Percentiles rank a stretch among this genome's conserved stretches.
Evolutionary conservation across 2,113 vertebrate genomes (phyloP).

Genomic region (Laterallus jamaicensis): DNA sequence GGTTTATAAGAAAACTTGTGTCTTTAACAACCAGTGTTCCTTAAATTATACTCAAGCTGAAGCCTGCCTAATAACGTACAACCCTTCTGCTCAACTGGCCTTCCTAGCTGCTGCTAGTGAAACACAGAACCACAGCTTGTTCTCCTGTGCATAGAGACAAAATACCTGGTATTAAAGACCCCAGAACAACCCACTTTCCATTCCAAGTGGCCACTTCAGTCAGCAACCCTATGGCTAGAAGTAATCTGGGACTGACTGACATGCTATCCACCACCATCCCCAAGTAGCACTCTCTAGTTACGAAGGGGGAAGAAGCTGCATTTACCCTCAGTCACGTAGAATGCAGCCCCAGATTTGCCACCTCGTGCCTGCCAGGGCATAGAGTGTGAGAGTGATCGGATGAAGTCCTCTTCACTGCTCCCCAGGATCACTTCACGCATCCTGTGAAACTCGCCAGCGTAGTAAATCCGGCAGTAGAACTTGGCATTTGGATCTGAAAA

Average conservation of each 20-base stretch:
- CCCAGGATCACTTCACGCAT: conserved; percentile 96
- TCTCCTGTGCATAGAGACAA: not conserved
- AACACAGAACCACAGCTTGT: not conserved
- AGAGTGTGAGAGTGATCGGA: conserved; percentile 94
- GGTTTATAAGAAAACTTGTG: not conserved
- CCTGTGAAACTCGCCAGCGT: conserved; percentile 94
- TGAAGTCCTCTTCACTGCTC: conserved; percentile 92
- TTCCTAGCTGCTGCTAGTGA: not conserved
- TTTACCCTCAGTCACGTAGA: conserved; percentile 95
- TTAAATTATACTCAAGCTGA: not conserved
- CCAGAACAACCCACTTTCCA: not conserved
- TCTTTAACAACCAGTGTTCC: not conserved
- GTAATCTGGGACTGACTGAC: not conserved
- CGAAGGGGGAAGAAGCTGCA: not conserved
- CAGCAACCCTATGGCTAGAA: not conserved
- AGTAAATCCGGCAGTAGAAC: conserved; percentile 98
- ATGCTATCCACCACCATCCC: not conserved
- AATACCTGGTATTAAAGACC: not conserved
- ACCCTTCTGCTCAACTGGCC: not conserved
- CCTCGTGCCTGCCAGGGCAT: conserved; percentile 97
- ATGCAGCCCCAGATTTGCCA: conserved; percentile 95
- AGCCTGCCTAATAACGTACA: not conserved
- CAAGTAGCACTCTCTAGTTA: not conserved
- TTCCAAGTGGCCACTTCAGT: not conserved
- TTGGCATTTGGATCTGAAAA: conserved; percentile 96